These are phyloP conservation scores for Rhyacichthys aspro DNA, from an alignment of 2,797 vertebrate genomes.

Conservation along the genomic window DNA sequence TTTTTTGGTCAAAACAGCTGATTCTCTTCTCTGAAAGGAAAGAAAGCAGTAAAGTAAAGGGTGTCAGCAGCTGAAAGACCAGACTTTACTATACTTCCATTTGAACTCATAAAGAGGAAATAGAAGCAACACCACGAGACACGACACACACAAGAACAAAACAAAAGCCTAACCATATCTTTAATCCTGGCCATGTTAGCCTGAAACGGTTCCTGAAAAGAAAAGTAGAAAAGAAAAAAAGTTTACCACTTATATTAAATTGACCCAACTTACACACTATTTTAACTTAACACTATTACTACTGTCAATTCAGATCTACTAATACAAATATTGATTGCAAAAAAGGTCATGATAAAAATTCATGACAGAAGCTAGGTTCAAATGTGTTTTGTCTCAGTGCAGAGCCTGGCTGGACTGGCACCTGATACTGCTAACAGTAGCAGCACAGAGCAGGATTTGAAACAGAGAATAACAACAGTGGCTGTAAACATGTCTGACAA, in stretches of 20 bases:
- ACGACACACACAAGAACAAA: constrained; percentile 82
- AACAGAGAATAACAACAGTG: constrained; percentile 53
- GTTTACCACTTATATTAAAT: constrained; percentile 80
- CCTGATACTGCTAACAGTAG: constrained; percentile 52
- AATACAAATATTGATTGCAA: constrained; percentile 68
- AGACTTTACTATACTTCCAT: constrained; percentile 80
- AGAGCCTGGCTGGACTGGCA: constrained; percentile 52
- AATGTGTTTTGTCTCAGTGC: constrained; percentile 40
- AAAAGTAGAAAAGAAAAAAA: constrained; percentile 83
- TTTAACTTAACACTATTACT: constrained; percentile 58
- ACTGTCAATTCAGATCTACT: constrained; percentile 58
- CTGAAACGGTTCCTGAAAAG: constrained; percentile 82
- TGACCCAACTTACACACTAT: constrained; percentile 74
- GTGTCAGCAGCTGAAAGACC: constrained; percentile 53
- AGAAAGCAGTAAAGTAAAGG: constrained; percentile 68
- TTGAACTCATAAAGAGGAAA: constrained; percentile 83
- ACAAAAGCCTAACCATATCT: constrained; percentile 83
- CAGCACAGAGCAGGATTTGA: constrained; percentile 60
- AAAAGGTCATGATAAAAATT: constrained; percentile 53
- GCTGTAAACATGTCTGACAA: constrained; percentile 68
- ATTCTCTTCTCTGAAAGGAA: constrained; percentile 91
- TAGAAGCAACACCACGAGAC: constrained; percentile 83
- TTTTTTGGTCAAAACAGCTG: constrained; percentile 91
- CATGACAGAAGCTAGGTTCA: constrained; percentile 44
- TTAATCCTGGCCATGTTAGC: constrained; percentile 83